Conservation (phyloP, 2,113 vertebrate genomes). For the Tonatia bakeri region DNA sequence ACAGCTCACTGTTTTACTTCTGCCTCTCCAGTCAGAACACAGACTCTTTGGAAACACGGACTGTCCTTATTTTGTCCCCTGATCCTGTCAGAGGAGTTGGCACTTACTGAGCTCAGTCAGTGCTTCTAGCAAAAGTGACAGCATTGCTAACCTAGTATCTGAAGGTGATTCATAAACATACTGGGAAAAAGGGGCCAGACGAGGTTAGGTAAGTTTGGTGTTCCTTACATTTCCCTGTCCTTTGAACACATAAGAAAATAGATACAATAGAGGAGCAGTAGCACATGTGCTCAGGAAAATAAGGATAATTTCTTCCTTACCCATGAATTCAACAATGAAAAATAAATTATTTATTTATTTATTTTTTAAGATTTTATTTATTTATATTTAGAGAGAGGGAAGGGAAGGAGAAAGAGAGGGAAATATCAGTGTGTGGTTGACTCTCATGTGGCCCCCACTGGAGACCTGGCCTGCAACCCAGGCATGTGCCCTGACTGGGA, state of each 20-base stretch:
- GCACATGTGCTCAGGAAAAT: background rate
- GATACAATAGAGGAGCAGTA: background rate
- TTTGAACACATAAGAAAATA: background rate
- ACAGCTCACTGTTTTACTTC: too few relatives aligned
- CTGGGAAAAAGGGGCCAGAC: background rate
- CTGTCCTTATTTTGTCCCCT: background rate
- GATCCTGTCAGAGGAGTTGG: background rate
- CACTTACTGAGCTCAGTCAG: background rate
- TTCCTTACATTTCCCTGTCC: background rate
- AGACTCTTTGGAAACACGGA: background rate
- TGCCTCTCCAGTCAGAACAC: background rate
- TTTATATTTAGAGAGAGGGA: too few relatives aligned
- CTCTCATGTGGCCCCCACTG: too few relatives aligned
- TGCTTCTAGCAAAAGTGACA: background rate
- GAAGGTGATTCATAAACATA: background rate
- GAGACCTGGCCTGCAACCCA: too few relatives aligned
- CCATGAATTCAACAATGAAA: background rate
- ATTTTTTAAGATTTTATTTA: too few relatives aligned
- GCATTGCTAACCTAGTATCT: background rate
- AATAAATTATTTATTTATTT: background rate
- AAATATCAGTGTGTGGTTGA: too few relatives aligned
- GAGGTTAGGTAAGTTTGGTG: background rate
- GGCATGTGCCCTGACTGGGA: too few relatives aligned
- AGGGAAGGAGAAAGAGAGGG: too few relatives aligned
- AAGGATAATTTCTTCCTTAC: background rate